These are phyloP conservation scores for Anguilla pacifica DNA, from an alignment of 2,797 vertebrate species.

Conservation along the genomic window DNA sequence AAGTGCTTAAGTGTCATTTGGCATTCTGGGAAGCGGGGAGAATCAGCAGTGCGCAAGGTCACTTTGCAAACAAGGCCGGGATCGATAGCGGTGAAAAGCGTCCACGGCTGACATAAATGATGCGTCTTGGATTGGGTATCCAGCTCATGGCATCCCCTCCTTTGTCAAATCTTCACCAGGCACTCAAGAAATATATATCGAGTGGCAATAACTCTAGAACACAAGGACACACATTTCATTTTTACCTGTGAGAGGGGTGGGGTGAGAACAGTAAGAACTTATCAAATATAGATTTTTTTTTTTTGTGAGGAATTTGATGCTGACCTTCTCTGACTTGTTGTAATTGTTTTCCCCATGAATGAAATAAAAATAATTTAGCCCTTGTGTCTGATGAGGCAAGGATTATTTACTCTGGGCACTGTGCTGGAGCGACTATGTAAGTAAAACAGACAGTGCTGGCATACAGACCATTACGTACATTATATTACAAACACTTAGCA, in stretches of 20 bases:
- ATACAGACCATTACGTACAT: neutral
- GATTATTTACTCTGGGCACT: neutral
- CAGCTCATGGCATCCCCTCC: neutral
- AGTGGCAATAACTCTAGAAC: neutral
- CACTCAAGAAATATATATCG: neutral
- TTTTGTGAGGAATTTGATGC: neutral
- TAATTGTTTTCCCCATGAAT: neutral
- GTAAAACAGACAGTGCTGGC: neutral
- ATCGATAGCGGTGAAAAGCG: neutral
- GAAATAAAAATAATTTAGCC: neutral
- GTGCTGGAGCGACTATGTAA: neutral
- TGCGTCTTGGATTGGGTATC: neutral
- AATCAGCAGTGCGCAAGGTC: constrained; percentile 7
- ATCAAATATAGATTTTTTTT: neutral
- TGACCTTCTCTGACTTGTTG: neutral
- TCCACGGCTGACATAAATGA: neutral
- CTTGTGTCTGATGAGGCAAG: neutral
- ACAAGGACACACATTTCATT: neutral
- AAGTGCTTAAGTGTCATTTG: neutral
- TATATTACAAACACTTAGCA: too few species aligned
- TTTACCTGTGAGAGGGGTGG: neutral
- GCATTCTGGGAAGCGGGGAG: constrained; percentile 16
- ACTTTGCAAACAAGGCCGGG: neutral
- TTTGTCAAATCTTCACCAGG: neutral
- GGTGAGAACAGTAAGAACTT: neutral